Evolutionary conservation across 2,113 vertebrate species (phyloP), one percentile per base, ranked within the genome.

Genomic region (Regulus satrapa): DNA sequence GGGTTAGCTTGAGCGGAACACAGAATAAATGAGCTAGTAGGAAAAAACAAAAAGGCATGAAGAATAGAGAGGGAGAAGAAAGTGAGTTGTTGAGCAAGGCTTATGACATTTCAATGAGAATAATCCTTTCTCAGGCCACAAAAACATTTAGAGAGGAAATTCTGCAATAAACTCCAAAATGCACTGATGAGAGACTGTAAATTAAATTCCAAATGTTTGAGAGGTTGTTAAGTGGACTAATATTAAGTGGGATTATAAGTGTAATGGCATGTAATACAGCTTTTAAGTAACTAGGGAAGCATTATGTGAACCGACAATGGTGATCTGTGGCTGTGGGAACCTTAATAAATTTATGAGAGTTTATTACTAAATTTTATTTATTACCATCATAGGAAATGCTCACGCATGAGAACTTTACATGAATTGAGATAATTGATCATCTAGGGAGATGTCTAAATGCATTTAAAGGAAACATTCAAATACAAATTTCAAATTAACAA

Each of bases 361-460:
- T 95, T 94, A 93, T 92, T 84, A 83, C 52, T 43, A 79, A 89
- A 82, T 92, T 91, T 96, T 73, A 92, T 89, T 93, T 95, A 86
- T 69, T 89, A 36, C 58, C 69, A 75, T 95, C 78, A 71, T 28
- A 91, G 68, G 55, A 34, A 91, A 97, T 59, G 85, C 45, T 86
- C 74, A 91, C 2, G 4, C 74, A 52, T 81, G 92, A 96, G 82
- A 85, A 86, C 2, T 14, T 88, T 68, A 93, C 93, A 86, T 85
- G 80, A 95, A 91, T 89, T 74, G 85, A 62, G 62, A 71, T 93
- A 95, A 96, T 90, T 95, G 88, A 85, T 93, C 89, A 86, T 62
- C 64, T 45, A 94, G 88, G 88, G 86, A 97, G 89, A 91, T 66
- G 68, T 49, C 81, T 83, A 86, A 95, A 97, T 10, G 10, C 43